Base-by-base conservation (phyloP, 2,797 vertebrate species). In the Rhabdomys pumilio region DNA sequence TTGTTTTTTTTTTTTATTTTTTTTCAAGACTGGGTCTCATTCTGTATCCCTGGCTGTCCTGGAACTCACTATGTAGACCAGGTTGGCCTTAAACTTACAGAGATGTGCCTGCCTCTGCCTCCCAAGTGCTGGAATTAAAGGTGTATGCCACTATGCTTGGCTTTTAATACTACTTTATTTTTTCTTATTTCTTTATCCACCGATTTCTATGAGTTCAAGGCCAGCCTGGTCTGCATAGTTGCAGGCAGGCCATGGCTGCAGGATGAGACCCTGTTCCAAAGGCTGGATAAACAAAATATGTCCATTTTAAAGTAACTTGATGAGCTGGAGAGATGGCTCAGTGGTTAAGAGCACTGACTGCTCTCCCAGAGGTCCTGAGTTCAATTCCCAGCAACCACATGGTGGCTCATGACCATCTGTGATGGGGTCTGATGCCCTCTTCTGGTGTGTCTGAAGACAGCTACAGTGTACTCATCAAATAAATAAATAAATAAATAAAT, bases 231-330 rank as follows among this genome's bases (percentile, higher is more conserved):
- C 38, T 44, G 44, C 41, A 75, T 6, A 75, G 41, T 75, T 75
- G 22, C 22, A 44, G 73, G 38, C 26, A 8, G 65, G 15, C 41
- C 82, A 47, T 1, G 10, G 2, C 59, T 34, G 31, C 41, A 65
- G 41, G 26, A 4, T 65, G 29, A 65, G 9, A 17, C 26, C 81
- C 38, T 84, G 10, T 44, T 84, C 15, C 82, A 84, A 5, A 65
- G 29, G 13, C 31, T 1, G 11, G 41, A 65, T 4, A 44, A 65
- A 47, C 82, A 84, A 65, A 84, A 88, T 50, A 14, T 17, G 34
- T 77, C 41, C 55, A 85, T 91, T 81, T 97, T 82, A 84, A 92
- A 94, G 65, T 67, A 59, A 57, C 38, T 87, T 55, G 47, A 87
- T 50, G 50, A 9, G 50, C 50, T 50, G 50, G 50, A 50, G 50